These are phyloP conservation scores for Megalopta genalis DNA, from an alignment of 1,140 invertebrate species.

Conservation along the genomic window DNA sequence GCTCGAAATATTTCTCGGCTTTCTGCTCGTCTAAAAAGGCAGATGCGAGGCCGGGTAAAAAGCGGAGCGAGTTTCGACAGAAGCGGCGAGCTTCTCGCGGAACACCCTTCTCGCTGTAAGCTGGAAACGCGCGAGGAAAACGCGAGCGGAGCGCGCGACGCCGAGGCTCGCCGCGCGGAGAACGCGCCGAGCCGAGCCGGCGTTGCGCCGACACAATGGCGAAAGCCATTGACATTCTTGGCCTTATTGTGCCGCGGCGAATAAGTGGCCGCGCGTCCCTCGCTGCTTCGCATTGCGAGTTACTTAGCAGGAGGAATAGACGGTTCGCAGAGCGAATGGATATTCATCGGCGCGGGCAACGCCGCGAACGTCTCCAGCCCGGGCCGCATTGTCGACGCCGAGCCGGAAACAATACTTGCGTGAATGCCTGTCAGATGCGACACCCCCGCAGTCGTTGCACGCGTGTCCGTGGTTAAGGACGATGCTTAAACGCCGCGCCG, in stretches of 20 bases:
- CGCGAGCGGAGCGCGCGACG: no score
- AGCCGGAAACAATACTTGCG: constrained; percentile 8
- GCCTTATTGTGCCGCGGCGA: constrained; percentile 36
- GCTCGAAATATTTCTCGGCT: neutral
- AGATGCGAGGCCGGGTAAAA: neutral
- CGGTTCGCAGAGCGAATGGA: neutral
- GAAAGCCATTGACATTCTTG: constrained; percentile 48
- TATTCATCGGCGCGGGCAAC: constrained; percentile 1
- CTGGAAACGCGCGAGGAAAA: neutral
- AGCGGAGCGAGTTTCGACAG: neutral
- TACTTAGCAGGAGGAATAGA: constrained; percentile 27
- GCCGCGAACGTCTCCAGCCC: neutral
- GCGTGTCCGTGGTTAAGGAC: constrained; percentile 4
- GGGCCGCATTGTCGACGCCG: constrained; percentile 18
- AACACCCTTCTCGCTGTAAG: neutral
- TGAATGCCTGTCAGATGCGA: constrained; percentile 19
- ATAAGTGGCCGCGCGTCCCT: constrained; percentile 35
- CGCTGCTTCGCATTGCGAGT: constrained; percentile 5
- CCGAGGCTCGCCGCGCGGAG: no score
- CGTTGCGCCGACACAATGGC: constrained; percentile 28
- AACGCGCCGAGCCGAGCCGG: neutral
- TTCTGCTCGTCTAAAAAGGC: neutral
- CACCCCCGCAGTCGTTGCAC: neutral
- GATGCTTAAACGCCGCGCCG: constrained; percentile 1
- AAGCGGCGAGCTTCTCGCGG: neutral